phyloP scores from a whole-genome alignment of 2,113 vertebrate species.

The Pygoscelis antarcticus region DNA sequence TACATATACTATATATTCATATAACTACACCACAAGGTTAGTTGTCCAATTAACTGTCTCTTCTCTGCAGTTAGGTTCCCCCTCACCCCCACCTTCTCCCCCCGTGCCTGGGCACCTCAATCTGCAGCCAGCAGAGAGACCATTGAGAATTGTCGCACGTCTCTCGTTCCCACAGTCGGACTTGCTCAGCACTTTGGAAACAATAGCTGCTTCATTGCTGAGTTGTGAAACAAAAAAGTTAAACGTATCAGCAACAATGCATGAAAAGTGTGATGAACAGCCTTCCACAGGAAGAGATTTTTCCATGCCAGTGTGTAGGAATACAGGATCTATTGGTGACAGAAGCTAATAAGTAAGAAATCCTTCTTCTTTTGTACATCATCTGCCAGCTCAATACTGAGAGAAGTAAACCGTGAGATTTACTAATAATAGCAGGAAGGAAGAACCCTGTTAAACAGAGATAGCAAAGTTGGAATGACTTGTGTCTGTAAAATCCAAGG shows the following conservation, averaged over 20 bases:
- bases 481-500: background rate
- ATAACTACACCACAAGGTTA: background rate
- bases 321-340: background rate
- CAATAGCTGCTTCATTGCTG: slow-evolving; percentile 51
- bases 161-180: background rate
- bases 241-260: slow-evolving; percentile 36
- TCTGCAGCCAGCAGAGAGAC: background rate
- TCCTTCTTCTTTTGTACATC: slow-evolving; percentile 1
- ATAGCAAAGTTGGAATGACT: slow-evolving; percentile 10
- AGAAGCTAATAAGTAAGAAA: slow-evolving; percentile 3
- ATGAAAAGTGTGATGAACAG: slow-evolving; percentile 46
- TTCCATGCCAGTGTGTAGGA: background rate
- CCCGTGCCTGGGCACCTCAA: background rate
- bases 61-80: background rate
- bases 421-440: slow-evolving; percentile 58
- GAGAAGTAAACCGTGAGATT: background rate
- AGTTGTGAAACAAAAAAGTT: slow-evolving; percentile 30
- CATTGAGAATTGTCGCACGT: background rate
- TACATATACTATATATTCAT: no score
- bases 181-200: slow-evolving; percentile 60
- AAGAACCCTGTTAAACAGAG: slow-evolving; percentile 44
- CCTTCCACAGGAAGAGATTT: slow-evolving; percentile 5
- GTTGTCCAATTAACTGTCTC: background rate
- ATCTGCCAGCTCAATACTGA: background rate
- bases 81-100: background rate